Conservation (phyloP, 1,140 invertebrate species). For the Tetragonula clypearis region DNA sequence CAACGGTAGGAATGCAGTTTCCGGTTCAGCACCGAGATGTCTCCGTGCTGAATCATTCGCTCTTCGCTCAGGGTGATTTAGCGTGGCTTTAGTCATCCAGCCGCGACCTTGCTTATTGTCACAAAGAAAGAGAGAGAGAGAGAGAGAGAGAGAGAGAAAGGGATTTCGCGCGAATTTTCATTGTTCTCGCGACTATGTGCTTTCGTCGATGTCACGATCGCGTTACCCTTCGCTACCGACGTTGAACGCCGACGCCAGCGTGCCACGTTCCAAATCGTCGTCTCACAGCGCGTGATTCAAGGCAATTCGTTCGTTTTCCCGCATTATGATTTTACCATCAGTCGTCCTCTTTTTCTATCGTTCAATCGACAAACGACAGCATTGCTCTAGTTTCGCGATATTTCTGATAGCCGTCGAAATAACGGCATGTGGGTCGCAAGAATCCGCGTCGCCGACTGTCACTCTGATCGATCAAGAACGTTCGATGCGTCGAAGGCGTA, state of each 20-base stretch:
- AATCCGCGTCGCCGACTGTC: neutral
- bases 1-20: constrained; percentile 32
- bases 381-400: neutral
- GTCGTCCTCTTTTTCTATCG: neutral
- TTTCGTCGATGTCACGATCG: constrained; percentile 46
- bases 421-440: neutral
- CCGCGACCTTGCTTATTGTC: constrained; percentile 54
- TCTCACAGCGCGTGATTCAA: neutral
- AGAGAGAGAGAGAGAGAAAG: too few relatives aligned
- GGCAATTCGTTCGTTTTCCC: neutral
- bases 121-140: neutral
- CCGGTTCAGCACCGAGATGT: constrained; percentile 51
- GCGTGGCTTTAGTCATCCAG: constrained; percentile 54
- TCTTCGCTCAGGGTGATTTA: constrained; percentile 22
- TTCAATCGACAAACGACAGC: neutral
- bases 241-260: constrained; percentile 17
- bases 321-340: neutral
- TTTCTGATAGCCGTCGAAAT: neutral
- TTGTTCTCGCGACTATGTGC: constrained; percentile 53
- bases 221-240: constrained; percentile 26
- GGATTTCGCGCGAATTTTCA: constrained; percentile 32
- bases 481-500: neutral
- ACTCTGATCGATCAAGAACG: neutral
- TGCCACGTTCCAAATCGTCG: constrained; percentile 13
- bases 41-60: constrained; percentile 63